Evolutionary conservation across 2,113 vertebrate genomes (phyloP), one percentile per base, ranked within the genome.

Genomic region (Alosa alosa): DNA sequence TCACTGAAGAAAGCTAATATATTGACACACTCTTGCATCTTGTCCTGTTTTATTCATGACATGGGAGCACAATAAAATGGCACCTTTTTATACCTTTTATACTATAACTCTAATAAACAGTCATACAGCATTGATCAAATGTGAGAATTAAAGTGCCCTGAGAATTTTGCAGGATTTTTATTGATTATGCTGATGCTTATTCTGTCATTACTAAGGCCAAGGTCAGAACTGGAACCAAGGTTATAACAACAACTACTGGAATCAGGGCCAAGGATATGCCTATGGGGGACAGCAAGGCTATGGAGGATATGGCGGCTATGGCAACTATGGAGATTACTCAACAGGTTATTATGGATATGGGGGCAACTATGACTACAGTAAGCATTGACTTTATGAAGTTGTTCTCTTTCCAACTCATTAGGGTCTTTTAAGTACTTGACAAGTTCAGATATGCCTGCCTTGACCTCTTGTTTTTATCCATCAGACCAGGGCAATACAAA

Each of bases 221-320:
- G 96, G 95, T 93, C 97, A 98, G 94, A 99, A 96, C 96, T 99
- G 97, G 97, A 99, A 97, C 97, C 98, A 98, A 96, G 97, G 98
- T 93, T 99, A 99, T 96, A 97, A 96, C 96, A 99, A 95, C 96
- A 99, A 95, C 96, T 99, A 99, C 95, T 99, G 98, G 98, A 97
- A 96, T 94, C 97, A 92, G 96, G 57, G 96, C 96, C 96, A 97
- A 95, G 96, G 96, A 93, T 98, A 98, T 92, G 97, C 97, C 86
- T 97, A 98, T 94, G 95, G 95, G 31, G 95, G 96, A 84, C 98
- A 99, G 95, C 97, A 98, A 95, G 96, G 96, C 94, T 99, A 98
- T 92, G 93, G 96, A 88, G 95, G 95, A 91, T 98, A 98, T 90
- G 97, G 98, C 92, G 96, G 96, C 94, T 99, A 99, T 94, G 97